Evolutionary conservation across 1,140 invertebrate genomes (phyloP).

Genomic region (Calosoma granatense): DNA sequence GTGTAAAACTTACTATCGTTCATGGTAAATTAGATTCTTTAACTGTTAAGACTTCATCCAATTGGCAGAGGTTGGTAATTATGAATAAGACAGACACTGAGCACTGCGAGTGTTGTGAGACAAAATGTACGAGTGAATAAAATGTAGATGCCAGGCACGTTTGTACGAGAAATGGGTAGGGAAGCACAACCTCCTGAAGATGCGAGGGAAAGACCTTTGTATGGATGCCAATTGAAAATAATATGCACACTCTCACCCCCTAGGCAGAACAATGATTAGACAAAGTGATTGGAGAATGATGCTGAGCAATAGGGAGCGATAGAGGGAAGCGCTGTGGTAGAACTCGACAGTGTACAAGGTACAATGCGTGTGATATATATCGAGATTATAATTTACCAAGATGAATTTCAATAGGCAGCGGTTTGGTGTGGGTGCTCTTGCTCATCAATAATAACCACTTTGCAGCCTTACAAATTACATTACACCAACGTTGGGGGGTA

Average conservation of each 20-base stretch:
- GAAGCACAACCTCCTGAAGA: no score
- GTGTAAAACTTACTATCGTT: no score
- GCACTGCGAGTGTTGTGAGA: no score
- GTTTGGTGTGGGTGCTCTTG: background rate
- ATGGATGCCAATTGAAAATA: background rate
- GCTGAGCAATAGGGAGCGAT: background rate
- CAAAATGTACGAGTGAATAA: background rate
- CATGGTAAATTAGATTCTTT: no score
- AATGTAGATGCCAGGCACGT: background rate
- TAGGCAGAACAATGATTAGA: background rate
- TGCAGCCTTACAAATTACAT: background rate
- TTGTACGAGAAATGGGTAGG: background rate
- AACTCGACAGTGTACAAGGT: background rate
- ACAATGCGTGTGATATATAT: background rate
- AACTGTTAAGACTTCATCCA: no score
- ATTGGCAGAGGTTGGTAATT: no score
- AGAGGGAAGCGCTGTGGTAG: background rate
- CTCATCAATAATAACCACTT: background rate
- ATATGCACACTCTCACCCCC: no score
- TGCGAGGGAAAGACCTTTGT: no score
- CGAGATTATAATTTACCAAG: background rate
- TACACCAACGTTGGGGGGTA: no score
- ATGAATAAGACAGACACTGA: background rate
- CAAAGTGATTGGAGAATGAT: background rate
- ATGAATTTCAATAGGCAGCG: background rate